Evolutionary conservation across 2,797 vertebrate genomes (phyloP).

Genomic region (Crypturellus tataupa): DNA sequence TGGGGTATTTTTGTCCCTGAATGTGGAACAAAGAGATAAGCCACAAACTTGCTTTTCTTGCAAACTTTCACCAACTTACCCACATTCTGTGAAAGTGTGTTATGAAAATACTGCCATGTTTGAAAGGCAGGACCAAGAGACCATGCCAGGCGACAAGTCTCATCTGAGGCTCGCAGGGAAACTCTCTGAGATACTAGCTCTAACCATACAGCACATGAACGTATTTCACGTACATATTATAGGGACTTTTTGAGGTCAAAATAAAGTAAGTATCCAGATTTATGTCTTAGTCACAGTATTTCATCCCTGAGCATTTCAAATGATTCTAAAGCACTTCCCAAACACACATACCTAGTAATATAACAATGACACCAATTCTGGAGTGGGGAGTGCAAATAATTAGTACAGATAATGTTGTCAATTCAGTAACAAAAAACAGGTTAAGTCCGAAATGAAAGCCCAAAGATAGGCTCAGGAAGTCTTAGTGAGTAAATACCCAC

Average conservation of each 20-base stretch:
- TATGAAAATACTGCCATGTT: background rate
- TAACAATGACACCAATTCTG: background rate
- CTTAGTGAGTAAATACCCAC: accelerated
- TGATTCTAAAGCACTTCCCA: background rate
- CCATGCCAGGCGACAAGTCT: background rate
- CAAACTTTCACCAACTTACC: background rate
- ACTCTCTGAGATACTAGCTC: background rate
- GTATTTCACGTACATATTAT: constrained; percentile 18
- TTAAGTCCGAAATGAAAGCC: constrained; percentile 11
- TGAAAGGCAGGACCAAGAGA: constrained; percentile 23
- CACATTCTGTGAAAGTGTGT: background rate
- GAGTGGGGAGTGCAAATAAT: constrained; percentile 47
- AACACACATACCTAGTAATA: background rate
- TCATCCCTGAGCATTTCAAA: constrained; percentile 14
- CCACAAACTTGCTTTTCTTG: background rate
- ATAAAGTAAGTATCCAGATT: background rate
- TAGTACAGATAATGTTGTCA: constrained; percentile 56
- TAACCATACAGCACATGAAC: background rate
- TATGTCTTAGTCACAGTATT: background rate
- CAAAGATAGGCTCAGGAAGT: background rate
- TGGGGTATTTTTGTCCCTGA: background rate
- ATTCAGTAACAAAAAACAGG: constrained; percentile 27
- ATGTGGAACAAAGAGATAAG: background rate
- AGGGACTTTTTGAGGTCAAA: background rate
- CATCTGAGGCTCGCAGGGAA: background rate